These are phyloP conservation scores for Pristionchus arcanus DNA, from an alignment of 2,888 invertebrate genomes.

Conservation along the genomic window DNA sequence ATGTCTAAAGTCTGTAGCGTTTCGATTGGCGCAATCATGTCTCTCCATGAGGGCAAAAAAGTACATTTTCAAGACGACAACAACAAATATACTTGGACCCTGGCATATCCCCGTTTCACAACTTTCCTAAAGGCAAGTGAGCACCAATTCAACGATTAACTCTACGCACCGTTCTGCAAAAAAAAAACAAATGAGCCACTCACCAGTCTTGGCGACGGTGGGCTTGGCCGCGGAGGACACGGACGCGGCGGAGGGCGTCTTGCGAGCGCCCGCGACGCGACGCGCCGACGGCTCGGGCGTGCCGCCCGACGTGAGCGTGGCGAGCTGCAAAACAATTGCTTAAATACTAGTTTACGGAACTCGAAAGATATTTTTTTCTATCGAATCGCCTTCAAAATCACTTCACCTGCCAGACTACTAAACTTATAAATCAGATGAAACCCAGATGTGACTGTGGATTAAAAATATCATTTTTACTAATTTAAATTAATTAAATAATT, in stretches of 20 bases:
- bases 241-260: conserved; percentile 24
- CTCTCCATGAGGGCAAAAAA: too few relatives aligned
- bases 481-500: not conserved
- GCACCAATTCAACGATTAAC: too few relatives aligned
- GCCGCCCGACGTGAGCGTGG: conserved; percentile 43
- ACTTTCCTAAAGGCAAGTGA: not conserved
- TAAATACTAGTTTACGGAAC: too few relatives aligned
- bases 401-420: not conserved
- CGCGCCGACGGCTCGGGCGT: conserved; percentile 35
- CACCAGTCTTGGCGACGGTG: not conserved
- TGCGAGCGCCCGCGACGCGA: not conserved
- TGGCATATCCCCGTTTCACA: not conserved
- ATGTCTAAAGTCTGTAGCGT: not conserved
- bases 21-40: too few relatives aligned
- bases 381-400: not conserved
- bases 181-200: not conserved
- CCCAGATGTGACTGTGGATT: not conserved
- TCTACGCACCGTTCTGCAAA: too few relatives aligned
- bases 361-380: not conserved
- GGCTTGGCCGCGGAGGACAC: not conserved
- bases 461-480: not conserved
- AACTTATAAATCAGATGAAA: not conserved
- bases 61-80: too few relatives aligned
- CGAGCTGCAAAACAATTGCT: not conserved
- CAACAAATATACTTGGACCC: too few relatives aligned